Evolutionary conservation across 2,797 vertebrate species (phyloP).

Genomic region (Molossus alvarezi): DNA sequence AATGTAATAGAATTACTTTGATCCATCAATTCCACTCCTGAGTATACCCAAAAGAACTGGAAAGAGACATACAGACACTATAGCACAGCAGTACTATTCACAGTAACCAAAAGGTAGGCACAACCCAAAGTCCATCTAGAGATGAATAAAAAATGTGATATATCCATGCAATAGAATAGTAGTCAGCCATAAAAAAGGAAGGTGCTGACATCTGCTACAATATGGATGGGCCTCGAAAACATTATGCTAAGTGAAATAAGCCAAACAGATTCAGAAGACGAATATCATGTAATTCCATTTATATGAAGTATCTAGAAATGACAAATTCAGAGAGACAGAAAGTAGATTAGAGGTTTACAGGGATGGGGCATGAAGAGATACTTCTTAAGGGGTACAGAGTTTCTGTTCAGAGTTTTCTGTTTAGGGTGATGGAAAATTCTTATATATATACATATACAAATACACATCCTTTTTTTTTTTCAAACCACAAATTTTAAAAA

Average conservation of each 20-base stretch:
- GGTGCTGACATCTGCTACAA: neutral
- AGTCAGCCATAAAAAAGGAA: neutral
- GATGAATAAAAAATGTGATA: neutral
- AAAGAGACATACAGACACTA: neutral
- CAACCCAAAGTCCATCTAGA: neutral
- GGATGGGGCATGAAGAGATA: neutral
- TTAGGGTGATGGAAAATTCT: neutral
- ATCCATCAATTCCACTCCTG: neutral
- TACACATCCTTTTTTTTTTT: neutral
- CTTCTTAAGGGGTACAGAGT: neutral
- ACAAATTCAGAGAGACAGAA: conserved; percentile 47
- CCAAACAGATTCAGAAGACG: neutral
- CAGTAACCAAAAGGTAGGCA: neutral
- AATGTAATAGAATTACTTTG: neutral
- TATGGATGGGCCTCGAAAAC: conserved; percentile 26
- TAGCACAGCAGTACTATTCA: neutral
- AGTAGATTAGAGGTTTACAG: conserved; percentile 7
- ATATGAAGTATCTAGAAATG: conserved; percentile 5
- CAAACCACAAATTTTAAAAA: neutral
- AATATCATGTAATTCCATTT: neutral
- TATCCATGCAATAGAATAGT: neutral
- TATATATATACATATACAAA: neutral
- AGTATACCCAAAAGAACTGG: neutral
- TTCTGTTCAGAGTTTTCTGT: conserved; percentile 55
- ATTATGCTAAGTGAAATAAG: conserved; percentile 26